Percentiles rank a stretch among this genome's conserved stretches.
Conservation (phyloP, 2,113 vertebrate species). For the Megaleporinus macrocephalus region DNA sequence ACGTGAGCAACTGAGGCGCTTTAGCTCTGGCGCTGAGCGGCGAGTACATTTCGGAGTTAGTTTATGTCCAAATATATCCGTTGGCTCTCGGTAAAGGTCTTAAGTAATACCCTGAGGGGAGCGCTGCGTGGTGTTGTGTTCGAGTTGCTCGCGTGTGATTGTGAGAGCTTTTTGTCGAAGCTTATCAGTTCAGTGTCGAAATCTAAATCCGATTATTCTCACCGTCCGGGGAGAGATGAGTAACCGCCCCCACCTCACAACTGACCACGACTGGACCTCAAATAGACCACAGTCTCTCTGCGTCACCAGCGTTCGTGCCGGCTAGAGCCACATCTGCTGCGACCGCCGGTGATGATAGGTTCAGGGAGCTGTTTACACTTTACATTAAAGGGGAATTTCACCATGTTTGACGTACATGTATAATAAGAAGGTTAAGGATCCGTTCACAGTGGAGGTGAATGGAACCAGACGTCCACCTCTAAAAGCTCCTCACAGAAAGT, state of each 20-base stretch:
- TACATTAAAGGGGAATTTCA: too few relatives aligned
- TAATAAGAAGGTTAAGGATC: too few relatives aligned
- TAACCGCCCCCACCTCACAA: not conserved
- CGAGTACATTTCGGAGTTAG: not conserved
- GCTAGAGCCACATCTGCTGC: not conserved
- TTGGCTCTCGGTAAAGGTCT: conserved; percentile 19
- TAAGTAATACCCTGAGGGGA: conserved; percentile 6
- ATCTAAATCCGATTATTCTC: not conserved
- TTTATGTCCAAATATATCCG: conserved; percentile 4
- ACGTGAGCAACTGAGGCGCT: not conserved
- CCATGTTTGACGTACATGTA: too few relatives aligned
- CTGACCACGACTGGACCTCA: not conserved
- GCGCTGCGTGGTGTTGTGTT: not conserved
- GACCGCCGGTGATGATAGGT: not conserved
- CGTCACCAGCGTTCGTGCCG: not conserved
- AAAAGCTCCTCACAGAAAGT: too few relatives aligned
- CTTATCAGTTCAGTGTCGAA: conserved; percentile 2
- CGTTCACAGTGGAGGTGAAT: too few relatives aligned
- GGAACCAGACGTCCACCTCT: too few relatives aligned
- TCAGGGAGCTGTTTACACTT: not conserved
- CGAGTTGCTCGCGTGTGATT: not conserved
- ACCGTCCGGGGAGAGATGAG: not conserved
- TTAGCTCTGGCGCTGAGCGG: not conserved
- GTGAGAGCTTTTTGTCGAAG: not conserved
- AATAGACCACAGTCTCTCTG: not conserved